Percentiles rank a stretch among this genome's conserved stretches.
Evolutionary conservation across 2,113 vertebrate species (phyloP).

Genomic region (Empidonax alnorum): DNA sequence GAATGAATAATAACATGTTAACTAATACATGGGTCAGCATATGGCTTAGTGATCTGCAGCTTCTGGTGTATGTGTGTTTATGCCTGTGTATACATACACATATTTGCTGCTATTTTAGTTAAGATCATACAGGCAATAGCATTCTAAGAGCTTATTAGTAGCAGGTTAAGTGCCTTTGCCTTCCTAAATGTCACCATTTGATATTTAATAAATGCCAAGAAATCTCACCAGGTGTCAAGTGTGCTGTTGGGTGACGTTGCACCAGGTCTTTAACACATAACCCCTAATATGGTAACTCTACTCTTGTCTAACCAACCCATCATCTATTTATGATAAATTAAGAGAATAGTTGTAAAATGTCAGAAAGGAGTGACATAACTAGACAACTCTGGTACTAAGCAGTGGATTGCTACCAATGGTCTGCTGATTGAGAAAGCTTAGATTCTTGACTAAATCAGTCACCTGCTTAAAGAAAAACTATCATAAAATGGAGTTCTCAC

Average conservation of each 20-base stretch:
- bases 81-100: neutral
- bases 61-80: neutral
- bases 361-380: neutral
- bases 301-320: neutral
- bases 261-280: neutral
- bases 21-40: neutral
- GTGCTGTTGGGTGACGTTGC: neutral
- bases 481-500: neutral
- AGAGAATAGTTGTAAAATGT: neutral
- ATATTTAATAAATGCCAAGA: conserved; percentile 35
- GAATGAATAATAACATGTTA: neutral
- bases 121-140: neutral
- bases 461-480: neutral
- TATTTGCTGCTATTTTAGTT: neutral
- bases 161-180: neutral
- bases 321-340: neutral
- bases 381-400: neutral
- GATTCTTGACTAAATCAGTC: neutral
- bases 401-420: neutral
- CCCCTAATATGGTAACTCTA: neutral
- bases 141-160: conserved; percentile 8
- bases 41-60: neutral
- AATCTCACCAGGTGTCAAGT: neutral
- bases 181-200: conserved; percentile 20
- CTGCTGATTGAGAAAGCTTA: neutral